These are phyloP conservation scores for Lepidotrigona ventralis DNA, from an alignment of 1,140 invertebrate genomes.

Conservation along the genomic window DNA sequence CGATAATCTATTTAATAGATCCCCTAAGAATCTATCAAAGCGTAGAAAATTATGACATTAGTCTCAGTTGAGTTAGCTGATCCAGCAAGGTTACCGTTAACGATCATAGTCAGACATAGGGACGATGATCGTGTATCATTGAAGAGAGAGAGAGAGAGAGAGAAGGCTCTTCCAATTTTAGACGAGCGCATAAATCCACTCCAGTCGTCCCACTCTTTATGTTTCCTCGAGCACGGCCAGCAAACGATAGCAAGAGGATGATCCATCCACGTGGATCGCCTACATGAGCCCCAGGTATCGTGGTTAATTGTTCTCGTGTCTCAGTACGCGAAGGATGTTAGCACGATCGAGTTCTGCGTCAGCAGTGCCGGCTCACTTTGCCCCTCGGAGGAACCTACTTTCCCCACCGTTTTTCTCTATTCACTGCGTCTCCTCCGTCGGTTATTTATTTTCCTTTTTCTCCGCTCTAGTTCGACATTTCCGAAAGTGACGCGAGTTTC, in stretches of 20 bases:
- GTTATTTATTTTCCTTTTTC: no score
- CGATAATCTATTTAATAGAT: not conserved
- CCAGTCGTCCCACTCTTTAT: constrained; percentile 27
- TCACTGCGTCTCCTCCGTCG: no score
- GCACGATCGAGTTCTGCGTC: constrained; percentile 27
- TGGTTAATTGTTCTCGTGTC: constrained; percentile 56
- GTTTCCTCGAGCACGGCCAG: constrained; percentile 21
- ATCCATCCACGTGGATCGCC: constrained; percentile 56
- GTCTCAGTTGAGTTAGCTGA: not conserved
- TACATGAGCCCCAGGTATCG: constrained; percentile 59
- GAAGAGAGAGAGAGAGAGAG: not conserved
- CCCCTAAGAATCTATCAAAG: not conserved
- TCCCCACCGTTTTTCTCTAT: not conserved
- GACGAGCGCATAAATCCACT: constrained; percentile 14
- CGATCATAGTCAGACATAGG: not conserved
- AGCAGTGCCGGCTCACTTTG: not conserved
- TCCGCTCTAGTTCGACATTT: not conserved
- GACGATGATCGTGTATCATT: not conserved
- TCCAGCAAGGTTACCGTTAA: constrained; percentile 12
- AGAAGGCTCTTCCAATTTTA: not conserved
- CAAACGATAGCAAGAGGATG: constrained; percentile 16
- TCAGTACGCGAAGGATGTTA: constrained; percentile 56
- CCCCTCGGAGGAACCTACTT: not conserved
- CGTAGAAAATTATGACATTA: not conserved
- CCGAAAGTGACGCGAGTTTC: not conserved